A percentile compares a stretch with the other conserved stretches of the same genome.
These are phyloP conservation scores for Tetanocera ferruginea DNA, from an alignment of 2,888 invertebrate species.

Conservation along the genomic window DNA sequence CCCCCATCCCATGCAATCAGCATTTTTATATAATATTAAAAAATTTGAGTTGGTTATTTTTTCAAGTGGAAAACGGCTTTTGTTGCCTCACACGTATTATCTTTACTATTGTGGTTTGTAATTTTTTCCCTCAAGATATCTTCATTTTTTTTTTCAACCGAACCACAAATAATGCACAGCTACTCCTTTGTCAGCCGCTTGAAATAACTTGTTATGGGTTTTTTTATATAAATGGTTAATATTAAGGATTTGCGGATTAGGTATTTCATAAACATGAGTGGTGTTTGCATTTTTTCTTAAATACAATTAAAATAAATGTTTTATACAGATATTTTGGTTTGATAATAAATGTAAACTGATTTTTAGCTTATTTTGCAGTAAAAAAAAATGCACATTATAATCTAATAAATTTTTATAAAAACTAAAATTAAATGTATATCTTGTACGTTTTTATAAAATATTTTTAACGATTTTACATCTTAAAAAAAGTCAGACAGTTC, in stretches of 20 bases:
- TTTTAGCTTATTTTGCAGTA: too few relatives aligned
- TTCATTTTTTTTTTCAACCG: background rate
- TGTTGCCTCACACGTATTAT: background rate
- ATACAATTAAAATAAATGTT: too few relatives aligned
- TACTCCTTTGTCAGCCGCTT: too few relatives aligned
- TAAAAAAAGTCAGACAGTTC: background rate
- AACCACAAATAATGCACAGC: background rate
- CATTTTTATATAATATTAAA: conserved; percentile 1
- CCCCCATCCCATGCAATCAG: background rate
- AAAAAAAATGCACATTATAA: too few relatives aligned
- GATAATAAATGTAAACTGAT: too few relatives aligned
- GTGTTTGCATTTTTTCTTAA: too few relatives aligned
- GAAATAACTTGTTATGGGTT: background rate
- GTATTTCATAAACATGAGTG: too few relatives aligned
- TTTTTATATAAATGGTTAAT: background rate
- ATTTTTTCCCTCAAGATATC: background rate
- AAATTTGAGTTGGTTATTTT: conserved; percentile 24
- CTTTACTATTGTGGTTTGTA: background rate
- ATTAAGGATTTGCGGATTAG: too few relatives aligned
- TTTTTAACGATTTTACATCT: background rate
- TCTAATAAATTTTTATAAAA: too few relatives aligned
- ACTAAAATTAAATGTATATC: too few relatives aligned
- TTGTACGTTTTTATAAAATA: too few relatives aligned
- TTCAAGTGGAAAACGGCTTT: conserved; percentile 3
- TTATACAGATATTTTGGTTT: too few relatives aligned